Evolutionary conservation across 2,797 vertebrate genomes (phyloP), one percentile per base, ranked within the genome.

Genomic region (Takifugu rubripes): DNA sequence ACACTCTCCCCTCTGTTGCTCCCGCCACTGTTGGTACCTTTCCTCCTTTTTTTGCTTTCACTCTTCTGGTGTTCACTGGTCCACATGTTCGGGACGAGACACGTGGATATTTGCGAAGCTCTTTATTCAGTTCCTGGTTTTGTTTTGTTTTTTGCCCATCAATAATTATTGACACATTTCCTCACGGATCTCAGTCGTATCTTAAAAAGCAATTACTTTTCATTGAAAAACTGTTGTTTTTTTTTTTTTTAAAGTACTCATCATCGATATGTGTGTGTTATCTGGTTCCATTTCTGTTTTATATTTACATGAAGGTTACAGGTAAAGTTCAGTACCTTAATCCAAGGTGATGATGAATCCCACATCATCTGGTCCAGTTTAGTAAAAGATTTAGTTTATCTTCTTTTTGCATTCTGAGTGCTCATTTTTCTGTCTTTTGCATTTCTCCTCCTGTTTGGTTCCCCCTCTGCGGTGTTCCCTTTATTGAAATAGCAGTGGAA

Each of bases 351-450:
- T 78, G 86, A 87, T 49, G 64, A 87, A 63, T 42, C 53, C 77
- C 68, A 67, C 76, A 59, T 91, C 89, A 88, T 89, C 88, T 92
- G 90, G 86, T 86, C 79, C 74, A 70, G 88, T 89, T 92, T 89
- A 90, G 81, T 69, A 62, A 78, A 57, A 65, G 59, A 55, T 74
- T 70, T 68, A 61, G 55, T 59, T 36, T 49, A 52, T n/a, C 53
- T 49, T 61, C 74, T 64, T 29, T 24, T 26, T 25, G 15, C 15
- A 6, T 25, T 7, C 25, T 17, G 4, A 5, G 26, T 68, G 70
- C 79, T 85, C 79, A 74, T 86, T 88, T 81, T 81, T 75, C 70
- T 86, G 64, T 86, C 75, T 73, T 77, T 77, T 78, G 78, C 77
- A 72, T 79, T 83, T 70, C 79, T 82, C 78, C 86, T 87, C 78